Percentiles rank a stretch among this genome's conserved stretches.
phyloP scores from a whole-genome alignment of 2,888 invertebrate species.

The Drosophila anomelani region DNA sequence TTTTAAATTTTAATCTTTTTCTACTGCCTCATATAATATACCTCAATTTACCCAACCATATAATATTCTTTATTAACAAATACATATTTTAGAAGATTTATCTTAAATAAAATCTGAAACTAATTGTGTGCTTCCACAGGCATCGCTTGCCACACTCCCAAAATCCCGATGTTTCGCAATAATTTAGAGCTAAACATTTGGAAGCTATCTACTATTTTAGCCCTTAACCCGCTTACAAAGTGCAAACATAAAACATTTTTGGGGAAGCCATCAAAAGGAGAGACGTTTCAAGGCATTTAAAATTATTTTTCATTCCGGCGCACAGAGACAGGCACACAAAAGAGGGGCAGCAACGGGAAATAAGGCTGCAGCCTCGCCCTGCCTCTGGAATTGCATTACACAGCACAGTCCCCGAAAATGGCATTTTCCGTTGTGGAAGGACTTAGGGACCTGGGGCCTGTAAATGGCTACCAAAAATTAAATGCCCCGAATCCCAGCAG shows the following conservation, averaged over 20 bases:
- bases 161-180: conserved; percentile 12
- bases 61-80: too few relatives aligned
- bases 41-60: too few relatives aligned
- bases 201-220: conserved; percentile 23
- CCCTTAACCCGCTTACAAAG: conserved; percentile 30
- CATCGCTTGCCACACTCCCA: too few relatives aligned
- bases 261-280: conserved; percentile 34
- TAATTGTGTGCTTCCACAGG: too few relatives aligned
- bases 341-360: background rate
- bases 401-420: conserved; percentile 7
- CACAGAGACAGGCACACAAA: conserved; percentile 23
- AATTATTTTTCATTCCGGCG: conserved; percentile 26
- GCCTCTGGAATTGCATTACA: conserved; percentile 3
- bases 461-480: conserved; percentile 70
- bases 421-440: conserved; percentile 24
- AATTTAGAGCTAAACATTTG: conserved; percentile 32
- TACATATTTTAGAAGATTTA: too few relatives aligned
- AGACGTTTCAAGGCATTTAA: conserved; percentile 39
- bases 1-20: too few relatives aligned
- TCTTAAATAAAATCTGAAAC: too few relatives aligned
- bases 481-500: conserved; percentile 50
- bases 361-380: background rate
- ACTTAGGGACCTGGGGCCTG: conserved; percentile 40
- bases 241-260: conserved; percentile 48
- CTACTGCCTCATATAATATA: too few relatives aligned